Evolutionary conservation across 2,888 invertebrate species (phyloP).

Genomic region (Nomada ruficornis): DNA sequence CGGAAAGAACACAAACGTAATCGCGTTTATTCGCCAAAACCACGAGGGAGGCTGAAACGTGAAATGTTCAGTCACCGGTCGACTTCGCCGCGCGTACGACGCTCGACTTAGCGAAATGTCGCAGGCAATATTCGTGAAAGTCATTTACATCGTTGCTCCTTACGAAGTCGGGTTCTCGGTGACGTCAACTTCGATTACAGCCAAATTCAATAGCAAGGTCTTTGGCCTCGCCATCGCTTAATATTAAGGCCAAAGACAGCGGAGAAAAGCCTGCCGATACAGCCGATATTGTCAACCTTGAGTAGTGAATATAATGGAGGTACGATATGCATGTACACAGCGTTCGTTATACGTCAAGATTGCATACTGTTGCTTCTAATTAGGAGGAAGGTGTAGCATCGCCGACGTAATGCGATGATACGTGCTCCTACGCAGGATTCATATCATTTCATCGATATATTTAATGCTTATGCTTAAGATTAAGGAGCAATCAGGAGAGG

Average conservation of each 20-base stretch:
- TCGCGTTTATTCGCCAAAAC: conserved; percentile 43
- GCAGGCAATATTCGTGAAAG: conserved; percentile 64
- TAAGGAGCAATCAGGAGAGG: too few relatives aligned
- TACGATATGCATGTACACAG: neutral
- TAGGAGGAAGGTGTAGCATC: too few relatives aligned
- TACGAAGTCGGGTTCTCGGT: conserved; percentile 57
- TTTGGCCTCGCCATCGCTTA: conserved; percentile 66
- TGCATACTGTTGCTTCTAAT: neutral
- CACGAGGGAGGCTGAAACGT: conserved; percentile 26
- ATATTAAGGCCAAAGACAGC: conserved; percentile 71
- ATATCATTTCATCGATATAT: too few relatives aligned
- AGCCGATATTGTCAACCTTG: conserved; percentile 11
- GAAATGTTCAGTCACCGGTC: conserved; percentile 46
- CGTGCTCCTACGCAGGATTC: too few relatives aligned
- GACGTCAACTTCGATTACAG: conserved; percentile 72
- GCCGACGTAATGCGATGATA: too few relatives aligned
- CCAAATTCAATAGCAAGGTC: conserved; percentile 73
- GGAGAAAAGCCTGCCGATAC: conserved; percentile 29
- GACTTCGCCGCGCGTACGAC: conserved; percentile 34
- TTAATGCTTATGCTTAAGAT: too few relatives aligned
- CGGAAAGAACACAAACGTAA: conserved; percentile 28
- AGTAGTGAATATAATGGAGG: neutral
- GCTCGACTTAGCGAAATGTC: conserved; percentile 55
- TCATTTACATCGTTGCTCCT: conserved; percentile 62
- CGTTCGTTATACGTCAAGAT: neutral